These are phyloP conservation scores for Drosophila sturtevanti DNA, from an alignment of 1,140 invertebrate genomes.

Conservation along the genomic window DNA sequence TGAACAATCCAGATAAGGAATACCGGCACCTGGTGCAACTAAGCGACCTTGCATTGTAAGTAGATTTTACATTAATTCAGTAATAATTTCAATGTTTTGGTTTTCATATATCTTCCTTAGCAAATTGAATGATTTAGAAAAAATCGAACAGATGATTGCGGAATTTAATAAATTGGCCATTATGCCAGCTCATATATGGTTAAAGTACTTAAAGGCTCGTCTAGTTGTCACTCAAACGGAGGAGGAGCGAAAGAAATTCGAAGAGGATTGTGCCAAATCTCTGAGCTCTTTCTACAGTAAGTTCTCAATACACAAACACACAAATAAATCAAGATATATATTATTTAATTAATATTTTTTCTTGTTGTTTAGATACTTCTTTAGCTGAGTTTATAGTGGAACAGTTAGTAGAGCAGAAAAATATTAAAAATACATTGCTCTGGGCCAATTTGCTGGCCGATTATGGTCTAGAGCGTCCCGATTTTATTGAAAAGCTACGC, in stretches of 20 bases:
- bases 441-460: slow-evolving; percentile 53
- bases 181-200: slow-evolving; percentile 55
- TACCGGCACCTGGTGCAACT: not conserved
- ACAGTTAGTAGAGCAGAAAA: slow-evolving; percentile 13
- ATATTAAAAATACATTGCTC: slow-evolving; percentile 13
- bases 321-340: too few relatives aligned
- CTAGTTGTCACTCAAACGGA: slow-evolving; percentile 50
- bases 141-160: slow-evolving; percentile 31
- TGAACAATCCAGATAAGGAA: not conserved
- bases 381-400: slow-evolving; percentile 44
- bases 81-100: too few relatives aligned
- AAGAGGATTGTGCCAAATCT: slow-evolving; percentile 32
- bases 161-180: slow-evolving; percentile 11
- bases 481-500: slow-evolving; percentile 23
- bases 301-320: not conserved
- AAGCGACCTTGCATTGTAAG: slow-evolving; percentile 2
- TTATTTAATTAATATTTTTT: too few relatives aligned
- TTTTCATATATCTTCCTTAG: slow-evolving; percentile 15
- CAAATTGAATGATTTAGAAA: slow-evolving; percentile 41
- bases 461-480: slow-evolving; percentile 45
- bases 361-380: slow-evolving; percentile 21
- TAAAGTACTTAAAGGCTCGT: slow-evolving; percentile 39
- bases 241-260: slow-evolving; percentile 25
- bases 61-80: too few relatives aligned
- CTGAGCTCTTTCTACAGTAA: slow-evolving; percentile 45